phyloP scores from a whole-genome alignment of 2,888 invertebrate genomes.

The Dastarcus helophoroides region DNA sequence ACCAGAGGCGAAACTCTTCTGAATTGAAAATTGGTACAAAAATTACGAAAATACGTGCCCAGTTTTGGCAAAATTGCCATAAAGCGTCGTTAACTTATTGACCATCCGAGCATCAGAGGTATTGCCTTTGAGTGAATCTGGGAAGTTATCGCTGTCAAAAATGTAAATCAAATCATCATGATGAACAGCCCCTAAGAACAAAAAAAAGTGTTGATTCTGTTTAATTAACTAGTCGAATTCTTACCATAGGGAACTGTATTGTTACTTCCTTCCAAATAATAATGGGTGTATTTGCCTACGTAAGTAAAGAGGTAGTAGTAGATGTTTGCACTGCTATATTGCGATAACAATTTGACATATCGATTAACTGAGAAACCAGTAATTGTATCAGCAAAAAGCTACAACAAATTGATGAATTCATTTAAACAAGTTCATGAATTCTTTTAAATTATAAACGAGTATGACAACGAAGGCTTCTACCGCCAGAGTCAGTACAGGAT shows the following conservation, averaged over 20 bases:
- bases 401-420: no score
- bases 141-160: slow-evolving; percentile 21
- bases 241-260: slow-evolving; percentile 28
- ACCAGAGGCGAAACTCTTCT: no score
- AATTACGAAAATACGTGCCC: slow-evolving; percentile 31
- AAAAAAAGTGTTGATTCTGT: not conserved
- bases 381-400: slow-evolving; percentile 48
- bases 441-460: no score
- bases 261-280: slow-evolving; percentile 41
- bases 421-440: no score
- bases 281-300: slow-evolving; percentile 48
- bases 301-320: slow-evolving; percentile 47
- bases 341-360: slow-evolving; percentile 42
- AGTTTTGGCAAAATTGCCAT: slow-evolving; percentile 37
- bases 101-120: slow-evolving; percentile 36
- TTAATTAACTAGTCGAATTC: slow-evolving; percentile 3
- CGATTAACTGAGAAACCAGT: slow-evolving; percentile 45
- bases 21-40: no score
- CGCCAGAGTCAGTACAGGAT: no score
- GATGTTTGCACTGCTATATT: slow-evolving; percentile 37
- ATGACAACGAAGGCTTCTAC: no score
- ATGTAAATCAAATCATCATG: slow-evolving; percentile 6
- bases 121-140: slow-evolving; percentile 30
- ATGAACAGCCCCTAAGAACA: slow-evolving; percentile 3
- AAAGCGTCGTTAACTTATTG: slow-evolving; percentile 35